Evolutionary conservation across 2,888 invertebrate genomes (phyloP).

Genomic region (Melikaiella ostensackeni): DNA sequence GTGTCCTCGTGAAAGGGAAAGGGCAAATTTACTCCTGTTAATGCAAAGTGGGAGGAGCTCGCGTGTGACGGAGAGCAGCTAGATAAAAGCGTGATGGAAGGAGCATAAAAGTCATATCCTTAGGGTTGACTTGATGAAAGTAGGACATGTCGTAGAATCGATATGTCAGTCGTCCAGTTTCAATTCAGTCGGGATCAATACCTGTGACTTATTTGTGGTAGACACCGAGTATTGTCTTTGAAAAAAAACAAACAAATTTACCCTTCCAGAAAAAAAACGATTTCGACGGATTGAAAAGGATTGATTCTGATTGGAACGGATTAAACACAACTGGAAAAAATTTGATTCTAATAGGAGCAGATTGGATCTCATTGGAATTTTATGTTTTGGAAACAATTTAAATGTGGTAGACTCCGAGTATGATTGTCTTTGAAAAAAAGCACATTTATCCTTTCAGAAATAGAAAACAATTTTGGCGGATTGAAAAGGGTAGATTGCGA

Average conservation of each 20-base stretch:
- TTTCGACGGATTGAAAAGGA: background rate
- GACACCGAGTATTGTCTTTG: background rate
- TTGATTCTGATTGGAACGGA: background rate
- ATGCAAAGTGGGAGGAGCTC: conserved; percentile 40
- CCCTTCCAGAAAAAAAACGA: background rate
- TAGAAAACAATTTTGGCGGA: background rate
- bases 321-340: background rate
- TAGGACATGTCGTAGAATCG: conserved; percentile 69
- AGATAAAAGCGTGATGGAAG: conserved; percentile 49
- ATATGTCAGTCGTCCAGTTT: conserved; percentile 70
- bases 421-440: background rate
- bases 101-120: conserved; percentile 55
- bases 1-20: background rate
- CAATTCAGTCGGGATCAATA: conserved; percentile 60
- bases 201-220: conserved; percentile 8
- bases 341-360: no score
- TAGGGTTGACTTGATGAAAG: conserved; percentile 64
- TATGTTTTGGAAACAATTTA: no score
- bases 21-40: conserved; percentile 11
- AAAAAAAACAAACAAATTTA: background rate
- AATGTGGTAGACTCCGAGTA: background rate
- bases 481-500: background rate
- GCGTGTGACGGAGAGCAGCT: conserved; percentile 50
- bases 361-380: no score
- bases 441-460: rapidly evolving